Evolutionary conservation across 2,113 vertebrate species (phyloP).

Genomic region (Cavia porcellus): DNA sequence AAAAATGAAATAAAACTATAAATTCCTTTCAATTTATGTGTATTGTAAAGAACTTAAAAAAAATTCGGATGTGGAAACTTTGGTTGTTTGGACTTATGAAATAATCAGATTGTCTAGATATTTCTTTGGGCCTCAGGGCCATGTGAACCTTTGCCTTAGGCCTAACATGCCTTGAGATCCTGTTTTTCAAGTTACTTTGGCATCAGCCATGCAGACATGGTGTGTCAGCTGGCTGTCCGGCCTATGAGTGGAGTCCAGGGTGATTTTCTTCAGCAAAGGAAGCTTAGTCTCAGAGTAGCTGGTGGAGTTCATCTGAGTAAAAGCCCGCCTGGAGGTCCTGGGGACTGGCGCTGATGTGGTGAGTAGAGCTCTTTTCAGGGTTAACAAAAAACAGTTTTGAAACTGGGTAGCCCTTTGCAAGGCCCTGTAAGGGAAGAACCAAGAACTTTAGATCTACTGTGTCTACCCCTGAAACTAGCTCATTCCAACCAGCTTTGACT

Average conservation of each 20-base stretch:
- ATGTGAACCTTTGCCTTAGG: neutral
- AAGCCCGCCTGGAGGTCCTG: neutral
- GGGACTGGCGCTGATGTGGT: neutral
- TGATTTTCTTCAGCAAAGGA: neutral
- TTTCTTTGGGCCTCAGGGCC: neutral
- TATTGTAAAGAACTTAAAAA: neutral
- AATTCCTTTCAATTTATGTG: neutral
- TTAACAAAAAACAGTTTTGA: neutral
- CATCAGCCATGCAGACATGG: neutral
- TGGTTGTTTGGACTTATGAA: neutral
- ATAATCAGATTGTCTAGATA: neutral
- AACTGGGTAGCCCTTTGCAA: neutral
- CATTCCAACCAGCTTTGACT: neutral
- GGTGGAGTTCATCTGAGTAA: neutral
- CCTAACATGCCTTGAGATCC: neutral
- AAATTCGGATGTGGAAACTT: neutral
- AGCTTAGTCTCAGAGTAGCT: neutral
- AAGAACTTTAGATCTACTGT: neutral
- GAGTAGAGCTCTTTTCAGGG: neutral
- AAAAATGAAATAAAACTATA: slow-evolving; percentile 40
- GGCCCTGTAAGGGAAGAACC: neutral
- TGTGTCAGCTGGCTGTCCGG: neutral
- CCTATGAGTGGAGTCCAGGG: neutral
- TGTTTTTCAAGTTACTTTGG: neutral
- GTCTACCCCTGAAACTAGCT: neutral